phyloP scores from a whole-genome alignment of 2,888 invertebrate species.

The Yponomeuta sedellus region DNA sequence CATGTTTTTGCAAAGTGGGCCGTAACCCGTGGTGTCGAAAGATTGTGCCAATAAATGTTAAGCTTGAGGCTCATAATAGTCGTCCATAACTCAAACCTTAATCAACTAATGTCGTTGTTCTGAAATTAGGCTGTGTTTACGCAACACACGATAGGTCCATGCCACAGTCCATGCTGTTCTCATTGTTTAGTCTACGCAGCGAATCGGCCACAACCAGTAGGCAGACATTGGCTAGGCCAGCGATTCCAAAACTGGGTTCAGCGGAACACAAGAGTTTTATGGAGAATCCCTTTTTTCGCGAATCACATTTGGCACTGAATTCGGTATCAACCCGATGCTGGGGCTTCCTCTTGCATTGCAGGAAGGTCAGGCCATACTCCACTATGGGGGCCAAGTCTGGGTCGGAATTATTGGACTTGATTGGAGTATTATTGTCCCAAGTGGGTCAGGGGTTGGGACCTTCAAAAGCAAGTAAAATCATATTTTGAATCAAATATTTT shows the following conservation, averaged over 20 bases:
- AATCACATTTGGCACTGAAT: too few relatives aligned
- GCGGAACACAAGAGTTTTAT: too few relatives aligned
- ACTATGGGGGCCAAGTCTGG: too few relatives aligned
- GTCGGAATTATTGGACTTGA: too few relatives aligned
- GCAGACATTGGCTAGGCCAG: not conserved
- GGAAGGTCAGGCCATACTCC: too few relatives aligned
- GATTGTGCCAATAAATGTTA: slow-evolving; percentile 8
- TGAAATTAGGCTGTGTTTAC: slow-evolving; percentile 34
- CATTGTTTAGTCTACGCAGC: slow-evolving; percentile 71
- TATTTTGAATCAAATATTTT: not conserved
- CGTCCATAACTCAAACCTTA: slow-evolving; percentile 27
- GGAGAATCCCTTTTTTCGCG: too few relatives aligned
- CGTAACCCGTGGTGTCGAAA: not conserved
- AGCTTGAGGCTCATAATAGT: not conserved
- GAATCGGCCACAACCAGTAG: slow-evolving; percentile 1
- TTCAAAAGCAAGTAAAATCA: too few relatives aligned
- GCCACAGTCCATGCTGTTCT: slow-evolving; percentile 64
- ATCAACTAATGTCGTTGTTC: slow-evolving; percentile 47
- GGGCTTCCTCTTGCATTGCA: too few relatives aligned
- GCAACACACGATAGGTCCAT: slow-evolving; percentile 36
- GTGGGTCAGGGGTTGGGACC: too few relatives aligned
- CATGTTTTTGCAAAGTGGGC: not conserved
- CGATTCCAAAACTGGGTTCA: too few relatives aligned
- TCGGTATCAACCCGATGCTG: too few relatives aligned
- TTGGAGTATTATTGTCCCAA: too few relatives aligned